Evolutionary conservation across 2,113 vertebrate species (phyloP).

Genomic region (Callionymus lyra): DNA sequence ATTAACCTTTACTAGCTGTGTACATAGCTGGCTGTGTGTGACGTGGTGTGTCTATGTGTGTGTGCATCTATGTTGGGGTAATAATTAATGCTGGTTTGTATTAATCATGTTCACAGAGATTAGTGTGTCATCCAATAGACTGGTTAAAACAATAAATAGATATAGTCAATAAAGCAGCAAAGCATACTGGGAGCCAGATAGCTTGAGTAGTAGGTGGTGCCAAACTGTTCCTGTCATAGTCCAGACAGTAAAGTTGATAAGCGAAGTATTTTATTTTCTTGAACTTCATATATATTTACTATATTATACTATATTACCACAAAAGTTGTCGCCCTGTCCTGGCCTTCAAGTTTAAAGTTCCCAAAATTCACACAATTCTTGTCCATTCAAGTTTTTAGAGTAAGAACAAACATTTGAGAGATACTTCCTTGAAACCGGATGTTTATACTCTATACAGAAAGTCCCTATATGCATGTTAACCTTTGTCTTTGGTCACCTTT

Average conservation of each 20-base stretch:
- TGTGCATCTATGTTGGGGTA: slow-evolving; percentile 9
- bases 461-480: no score
- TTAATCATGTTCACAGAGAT: slow-evolving; percentile 64
- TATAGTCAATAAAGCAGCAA: slow-evolving; percentile 64
- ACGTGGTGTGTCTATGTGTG: slow-evolving; percentile 15
- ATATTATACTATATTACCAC: slow-evolving; percentile 12
- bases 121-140: slow-evolving; percentile 62
- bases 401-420: no score
- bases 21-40: slow-evolving; percentile 24
- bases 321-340: no score
- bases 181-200: slow-evolving; percentile 37
- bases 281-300: slow-evolving; percentile 32
- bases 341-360: no score
- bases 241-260: slow-evolving; percentile 17
- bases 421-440: no score
- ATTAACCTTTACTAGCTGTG: slow-evolving; percentile 65
- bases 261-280: neutral
- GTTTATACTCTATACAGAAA: no score
- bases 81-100: slow-evolving; percentile 52
- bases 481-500: no score
- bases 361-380: no score
- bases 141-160: slow-evolving; percentile 75
- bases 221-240: slow-evolving; percentile 15
- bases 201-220: slow-evolving; percentile 1
- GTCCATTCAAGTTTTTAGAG: no score